Base-by-base conservation (phyloP, 2,797 vertebrate genomes). In the Jordanella pulchra region DNA sequence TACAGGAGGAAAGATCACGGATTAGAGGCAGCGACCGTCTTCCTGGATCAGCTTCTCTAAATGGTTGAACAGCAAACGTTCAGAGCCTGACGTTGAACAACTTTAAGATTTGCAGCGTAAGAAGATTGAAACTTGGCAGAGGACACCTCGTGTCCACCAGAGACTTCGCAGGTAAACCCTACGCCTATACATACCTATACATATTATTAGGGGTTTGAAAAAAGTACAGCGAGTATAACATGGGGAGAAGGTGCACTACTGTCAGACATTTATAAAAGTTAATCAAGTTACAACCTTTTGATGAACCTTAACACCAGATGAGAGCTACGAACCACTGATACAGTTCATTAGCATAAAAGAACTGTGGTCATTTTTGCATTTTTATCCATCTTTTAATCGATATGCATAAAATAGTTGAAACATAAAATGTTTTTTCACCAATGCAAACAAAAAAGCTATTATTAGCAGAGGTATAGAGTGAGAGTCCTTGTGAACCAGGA, bases 401-500 rank as follows among this genome's bases (percentile, higher is more conserved):
- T 42, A 42, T 42, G 32, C 60, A 42, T 63, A 42, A 44, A 63
- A 44, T 25, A 25, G 39, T 6, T 3, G 23, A 44, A 12, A 3
- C 0, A n/a, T 28, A 51, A 3, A 21, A 32, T 27, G 25, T 56
- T 80, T 89, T 84, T 73, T 73, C 82, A 67, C 77, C 68, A 12
- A 12, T 67, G 80, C 87, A 83, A 83, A 71, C 85, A 78, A 82
- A 84, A 82, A 82, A 78, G 77, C 84, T 78, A 80, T 88, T 75
- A 76, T 68, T 72, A 77, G 64, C 74, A 85, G 80, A 80, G 79
- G 76, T 72, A 72, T 32, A 12, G 77, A 78, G 42, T 81, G 82
- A 89, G 84, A 80, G 85, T 72, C 69, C 87, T 85, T 79, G 79
- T 80, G 71, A 87, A 88, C 67, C 82, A 63, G 58, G 69, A 83